Base-by-base conservation (phyloP, 2,888 invertebrate species). In the Bruchidius siliquastri region DNA sequence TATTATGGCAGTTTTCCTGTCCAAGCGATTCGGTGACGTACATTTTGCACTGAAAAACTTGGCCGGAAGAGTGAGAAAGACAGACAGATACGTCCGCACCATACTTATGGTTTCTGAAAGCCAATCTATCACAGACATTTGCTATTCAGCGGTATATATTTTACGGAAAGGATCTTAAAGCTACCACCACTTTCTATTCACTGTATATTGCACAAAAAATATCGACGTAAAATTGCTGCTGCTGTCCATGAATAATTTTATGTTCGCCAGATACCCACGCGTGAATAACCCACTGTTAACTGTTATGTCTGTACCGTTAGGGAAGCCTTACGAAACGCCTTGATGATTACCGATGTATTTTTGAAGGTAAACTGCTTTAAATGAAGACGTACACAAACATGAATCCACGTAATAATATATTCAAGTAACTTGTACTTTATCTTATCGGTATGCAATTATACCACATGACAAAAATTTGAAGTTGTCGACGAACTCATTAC, bases 1-100 rank as follows among this genome's bases (percentile, higher is more conserved):
- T 26, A 82, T 75, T 13, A 82, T 49, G 10, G 81, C 82, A 2
- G 80, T 83, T 85, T 87, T 82, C 80, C 90, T 85, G 87, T 87
- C 84, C 83, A 90, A 76, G 80, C 85, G 72, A 83, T 87, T 77
- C 20, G 77, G 74, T 4, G 85, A 85, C 0, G 74, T 80, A 76
- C 84, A 86, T 74, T 81, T 83, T 70, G 81, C 80, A 77, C 80
- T 82, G 69, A 81, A 83, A 20, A 80, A n/a, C 49, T 13, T 49
- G 3, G 49, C 13, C 13, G 49, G 49, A 18, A 49, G 13, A 1
- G 0, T 8, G 6, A 49, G 18, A 49, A 49, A 13, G 13, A 49
- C 49, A 1, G 49, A 49, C 18, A 49, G 6, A 49, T 49, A 49
- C 6, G 49, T 49, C 18, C 6, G 1, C 6, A 49, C 49, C 49